Evolutionary conservation across 2,888 invertebrate species (phyloP), one percentile per base, ranked within the genome.

Genomic region (Amphipoea lucens): DNA sequence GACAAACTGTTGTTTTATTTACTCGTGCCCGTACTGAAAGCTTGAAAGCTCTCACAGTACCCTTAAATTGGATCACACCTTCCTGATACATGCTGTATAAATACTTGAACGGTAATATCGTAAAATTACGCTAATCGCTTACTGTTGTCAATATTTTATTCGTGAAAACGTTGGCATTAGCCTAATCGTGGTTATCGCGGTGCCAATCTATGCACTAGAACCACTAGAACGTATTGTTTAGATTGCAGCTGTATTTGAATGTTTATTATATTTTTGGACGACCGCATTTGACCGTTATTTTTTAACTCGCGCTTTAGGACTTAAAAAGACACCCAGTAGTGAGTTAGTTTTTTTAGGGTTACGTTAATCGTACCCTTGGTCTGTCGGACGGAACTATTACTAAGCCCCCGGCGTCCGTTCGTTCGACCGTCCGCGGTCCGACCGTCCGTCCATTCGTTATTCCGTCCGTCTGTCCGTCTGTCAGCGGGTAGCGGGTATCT

Each of bases 121-220:
- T 36, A 29, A 5, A 36, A 29, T 70, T 57, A 57, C 36, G 23
- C 23, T 51, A 45, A 78, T 40, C n/a, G 57, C 9, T 20, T n/a
- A 40, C 20, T 63, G 51, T 51, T 63, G 42, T 78, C 14, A 20
- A 68, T 78, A 51, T 48, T n/a, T 72, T 77, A 82, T 66, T 84
- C 51, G 70, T 68, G 60, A 48, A 80, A 77, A 77, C 42, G 75
- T 66, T 76, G 29, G 70, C 48, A 78, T 84, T 82, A 36, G 42
- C 67, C 73, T 78, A 78, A 80, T 81, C 74, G 68, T 69, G 62
- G 60, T 73, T 83, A 80, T 84, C 74, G 69, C n/a, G 48, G 48
- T 60, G 36, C 23, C 67, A 36, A 74, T 79, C 57, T 63, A 29
- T 79, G 48, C 51, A 73, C 48, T 63, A n/a, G 51, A 60, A 63